Evolutionary conservation across 2,888 invertebrate genomes (phyloP), one percentile per base, ranked within the genome.

Genomic region (Spodoptera exigua): DNA sequence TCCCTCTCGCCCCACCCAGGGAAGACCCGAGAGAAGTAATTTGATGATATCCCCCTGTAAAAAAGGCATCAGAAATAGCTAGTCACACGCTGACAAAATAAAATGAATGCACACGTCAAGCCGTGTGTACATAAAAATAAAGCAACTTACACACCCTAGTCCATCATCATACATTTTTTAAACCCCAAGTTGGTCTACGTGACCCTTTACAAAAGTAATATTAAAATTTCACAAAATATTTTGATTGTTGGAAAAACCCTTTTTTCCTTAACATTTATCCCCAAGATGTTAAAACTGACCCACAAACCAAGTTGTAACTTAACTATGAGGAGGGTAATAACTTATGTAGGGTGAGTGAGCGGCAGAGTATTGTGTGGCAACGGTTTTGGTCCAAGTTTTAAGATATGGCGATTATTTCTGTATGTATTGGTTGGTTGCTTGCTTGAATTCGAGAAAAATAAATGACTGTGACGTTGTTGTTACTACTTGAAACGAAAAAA

Each of bases 301-400:
- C 85, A 85, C 86, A 89, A 87, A 86, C 85, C 87, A 81, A 85
- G 85, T 82, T 83, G 85, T 89, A 89, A 89, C 87, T 89, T 86
- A 85, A 87, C 87, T 87, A 87, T 85, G 86, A 86, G 82, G 84
- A 85, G 81, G 81, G 85, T 82, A 87, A 87, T 90, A 89, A 89
- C 83, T 90, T 90, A 89, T 88, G 87, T 86, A 90, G 80, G 84
- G 82, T 84, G 83, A 84, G 83, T 80, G 79, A 85, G 82, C 83
- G 82, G 81, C 79, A 72, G 77, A 76, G 82, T 85, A 84, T 86
- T 87, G 85, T 87, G 75, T 76, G 78, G 78, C 74, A 73, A 75
- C 43, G 13, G 51, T 49, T 21, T 70, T 77, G 81, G 64, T 43
- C 5, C 59, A 84, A 84, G 75, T 72, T 37, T 76, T 34, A 61